Percentiles rank a stretch among this genome's conserved stretches.
These are phyloP conservation scores for Macrotis lagotis DNA, from an alignment of 2,113 vertebrate species.

Conservation along the genomic window DNA sequence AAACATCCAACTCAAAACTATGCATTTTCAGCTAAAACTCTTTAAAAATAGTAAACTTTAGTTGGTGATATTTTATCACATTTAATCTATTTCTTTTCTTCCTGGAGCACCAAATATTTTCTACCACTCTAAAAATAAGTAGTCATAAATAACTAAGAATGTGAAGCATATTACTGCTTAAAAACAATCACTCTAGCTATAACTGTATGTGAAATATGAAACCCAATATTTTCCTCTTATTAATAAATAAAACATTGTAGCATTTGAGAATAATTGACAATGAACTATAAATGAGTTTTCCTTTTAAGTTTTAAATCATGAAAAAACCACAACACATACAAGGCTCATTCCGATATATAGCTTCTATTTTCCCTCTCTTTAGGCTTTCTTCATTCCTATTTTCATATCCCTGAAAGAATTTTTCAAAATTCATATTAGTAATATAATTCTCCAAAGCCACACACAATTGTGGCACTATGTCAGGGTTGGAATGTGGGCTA, in stretches of 20 bases:
- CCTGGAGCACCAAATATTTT: slow-evolving; percentile 56
- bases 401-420: slow-evolving; percentile 40
- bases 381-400: background rate
- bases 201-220: slow-evolving; percentile 71
- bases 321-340: slow-evolving; percentile 10
- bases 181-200: slow-evolving; percentile 37
- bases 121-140: slow-evolving; percentile 37
- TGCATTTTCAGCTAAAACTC: slow-evolving; percentile 2
- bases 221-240: slow-evolving; percentile 64
- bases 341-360: slow-evolving; percentile 15
- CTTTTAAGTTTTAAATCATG: slow-evolving; percentile 59
- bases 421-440: slow-evolving; percentile 7
- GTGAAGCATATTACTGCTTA: slow-evolving; percentile 42
- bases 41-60: slow-evolving; percentile 49
- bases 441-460: background rate
- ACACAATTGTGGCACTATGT: slow-evolving; percentile 28
- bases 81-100: slow-evolving; percentile 50
- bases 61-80: slow-evolving; percentile 43
- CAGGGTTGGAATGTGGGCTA: background rate
- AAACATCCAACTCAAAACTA: background rate
- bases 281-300: slow-evolving; percentile 47
- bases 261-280: slow-evolving; percentile 37
- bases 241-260: slow-evolving; percentile 72
- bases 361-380: background rate
- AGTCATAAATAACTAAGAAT: slow-evolving; percentile 54